phyloP scores from a whole-genome alignment of 2,113 vertebrate genomes.

The Polyodon spathula region DNA sequence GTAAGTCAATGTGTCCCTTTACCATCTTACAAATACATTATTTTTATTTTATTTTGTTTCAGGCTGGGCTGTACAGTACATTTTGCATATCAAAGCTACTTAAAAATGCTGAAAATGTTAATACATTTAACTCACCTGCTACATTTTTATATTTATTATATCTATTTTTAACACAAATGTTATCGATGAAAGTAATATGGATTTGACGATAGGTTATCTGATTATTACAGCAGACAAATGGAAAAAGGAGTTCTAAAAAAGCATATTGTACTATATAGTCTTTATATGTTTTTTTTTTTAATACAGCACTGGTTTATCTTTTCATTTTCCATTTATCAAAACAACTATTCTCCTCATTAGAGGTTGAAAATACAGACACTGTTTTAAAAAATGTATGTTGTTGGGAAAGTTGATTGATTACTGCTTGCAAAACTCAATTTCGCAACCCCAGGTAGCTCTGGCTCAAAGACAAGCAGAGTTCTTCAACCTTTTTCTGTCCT shows the following conservation, averaged over 20 bases:
- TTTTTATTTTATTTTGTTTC: slow-evolving; percentile 26
- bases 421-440: slow-evolving; percentile 87
- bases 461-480: slow-evolving; percentile 79
- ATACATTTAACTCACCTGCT: too few relatives aligned
- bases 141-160: too few relatives aligned
- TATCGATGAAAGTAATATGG: too few relatives aligned
- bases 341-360: slow-evolving; percentile 75
- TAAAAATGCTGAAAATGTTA: too few relatives aligned
- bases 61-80: too few relatives aligned
- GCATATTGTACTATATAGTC: neutral
- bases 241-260: neutral
- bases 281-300: slow-evolving; percentile 31
- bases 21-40: neutral
- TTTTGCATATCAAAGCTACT: too few relatives aligned
- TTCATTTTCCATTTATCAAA: slow-evolving; percentile 63
- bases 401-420: slow-evolving; percentile 97
- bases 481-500: slow-evolving; percentile 97
- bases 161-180: too few relatives aligned
- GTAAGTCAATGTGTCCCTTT: slow-evolving; percentile 33
- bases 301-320: slow-evolving; percentile 57
- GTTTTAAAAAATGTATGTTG: slow-evolving; percentile 99
- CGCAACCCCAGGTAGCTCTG: slow-evolving; percentile 77
- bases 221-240: slow-evolving; percentile 27
- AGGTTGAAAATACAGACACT: slow-evolving; percentile 73
- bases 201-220: too few relatives aligned